A percentile compares a stretch with the other conserved stretches of the same genome.
Conservation (phyloP, 2,888 invertebrate species). For the Craniophora ligustri region DNA sequence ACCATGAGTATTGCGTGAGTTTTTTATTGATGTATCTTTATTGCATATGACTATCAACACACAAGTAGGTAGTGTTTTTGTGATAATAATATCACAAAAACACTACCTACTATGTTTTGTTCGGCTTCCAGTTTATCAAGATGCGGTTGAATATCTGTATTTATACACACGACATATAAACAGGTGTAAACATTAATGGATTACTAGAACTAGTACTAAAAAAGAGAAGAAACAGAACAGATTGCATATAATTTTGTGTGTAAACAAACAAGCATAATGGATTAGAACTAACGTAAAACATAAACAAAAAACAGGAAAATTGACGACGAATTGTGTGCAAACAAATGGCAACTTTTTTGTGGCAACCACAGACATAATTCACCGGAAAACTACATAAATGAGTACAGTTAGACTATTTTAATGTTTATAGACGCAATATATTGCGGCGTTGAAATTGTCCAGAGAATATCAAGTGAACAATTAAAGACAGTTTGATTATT, state of each 20-base stretch:
- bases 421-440: constrained; percentile 61
- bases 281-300: constrained; percentile 7
- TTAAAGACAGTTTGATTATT: constrained; percentile 76
- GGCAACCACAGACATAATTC: constrained; percentile 36
- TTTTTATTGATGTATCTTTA: neutral
- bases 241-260: constrained; percentile 3
- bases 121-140: too few species aligned
- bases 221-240: constrained; percentile 1
- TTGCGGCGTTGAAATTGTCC: constrained; percentile 67
- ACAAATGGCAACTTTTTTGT: constrained; percentile 33
- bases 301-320: constrained; percentile 48
- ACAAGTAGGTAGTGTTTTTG: too few species aligned
- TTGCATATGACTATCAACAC: neutral
- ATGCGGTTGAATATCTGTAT: too few species aligned
- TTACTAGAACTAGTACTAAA: too few species aligned
- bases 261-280: constrained; percentile 2
- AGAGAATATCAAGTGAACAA: constrained; percentile 74
- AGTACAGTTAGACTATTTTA: constrained; percentile 71
- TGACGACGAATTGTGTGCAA: constrained; percentile 21
- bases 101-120: too few species aligned
- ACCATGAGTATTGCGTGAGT: neutral
- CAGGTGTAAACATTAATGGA: too few species aligned
- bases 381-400: constrained; percentile 48
- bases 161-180: too few species aligned
- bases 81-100: too few species aligned